Percentiles rank a stretch among this genome's conserved stretches.
phyloP scores from a whole-genome alignment of 1,140 invertebrate genomes.

The Ditylenchus dipsaci region DNA sequence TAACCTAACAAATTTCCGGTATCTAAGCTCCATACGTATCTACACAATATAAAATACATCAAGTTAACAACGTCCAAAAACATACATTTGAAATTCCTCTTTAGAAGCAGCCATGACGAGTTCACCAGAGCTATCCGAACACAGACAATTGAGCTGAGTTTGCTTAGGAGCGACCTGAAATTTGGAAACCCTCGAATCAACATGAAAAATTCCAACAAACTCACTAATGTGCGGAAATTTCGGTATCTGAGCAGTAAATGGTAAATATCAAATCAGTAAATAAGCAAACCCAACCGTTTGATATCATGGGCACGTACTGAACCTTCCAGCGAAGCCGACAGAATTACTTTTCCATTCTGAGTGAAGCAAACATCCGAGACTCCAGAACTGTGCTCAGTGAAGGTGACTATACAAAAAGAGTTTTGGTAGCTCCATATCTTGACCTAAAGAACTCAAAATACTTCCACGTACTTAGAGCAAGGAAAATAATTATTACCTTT shows the following conservation, averaged over 20 bases:
- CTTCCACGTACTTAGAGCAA: neutral
- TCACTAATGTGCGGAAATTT: slow-evolving; percentile 41
- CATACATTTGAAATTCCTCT: slow-evolving; percentile 38
- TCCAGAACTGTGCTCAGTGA: slow-evolving; percentile 36
- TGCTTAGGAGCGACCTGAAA: slow-evolving; percentile 33
- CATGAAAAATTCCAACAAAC: too few species aligned
- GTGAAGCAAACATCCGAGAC: slow-evolving; percentile 41
- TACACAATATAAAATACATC: too few species aligned
- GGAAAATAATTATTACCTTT: slow-evolving; percentile 12
- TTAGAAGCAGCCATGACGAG: slow-evolving; percentile 38
- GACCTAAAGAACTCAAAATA: slow-evolving; percentile 22
- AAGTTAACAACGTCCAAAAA: too few species aligned
- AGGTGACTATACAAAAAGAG: slow-evolving; percentile 42
- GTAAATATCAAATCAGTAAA: slow-evolving; percentile 2
- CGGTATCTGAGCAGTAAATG: slow-evolving; percentile 34
- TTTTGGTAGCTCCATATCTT: slow-evolving; percentile 42
- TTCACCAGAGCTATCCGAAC: slow-evolving; percentile 35
- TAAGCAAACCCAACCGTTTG: slow-evolving; percentile 22
- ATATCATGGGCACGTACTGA: slow-evolving; percentile 43
- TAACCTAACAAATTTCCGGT: slow-evolving; percentile 30
- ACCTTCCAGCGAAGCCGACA: slow-evolving; percentile 43
- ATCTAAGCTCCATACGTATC: slow-evolving; percentile 32
- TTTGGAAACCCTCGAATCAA: too few species aligned
- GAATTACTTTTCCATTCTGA: slow-evolving; percentile 40
- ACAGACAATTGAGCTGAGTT: slow-evolving; percentile 37